Base-by-base conservation (phyloP, 1,140 invertebrate species). In the Leptopilina clavipes region DNA sequence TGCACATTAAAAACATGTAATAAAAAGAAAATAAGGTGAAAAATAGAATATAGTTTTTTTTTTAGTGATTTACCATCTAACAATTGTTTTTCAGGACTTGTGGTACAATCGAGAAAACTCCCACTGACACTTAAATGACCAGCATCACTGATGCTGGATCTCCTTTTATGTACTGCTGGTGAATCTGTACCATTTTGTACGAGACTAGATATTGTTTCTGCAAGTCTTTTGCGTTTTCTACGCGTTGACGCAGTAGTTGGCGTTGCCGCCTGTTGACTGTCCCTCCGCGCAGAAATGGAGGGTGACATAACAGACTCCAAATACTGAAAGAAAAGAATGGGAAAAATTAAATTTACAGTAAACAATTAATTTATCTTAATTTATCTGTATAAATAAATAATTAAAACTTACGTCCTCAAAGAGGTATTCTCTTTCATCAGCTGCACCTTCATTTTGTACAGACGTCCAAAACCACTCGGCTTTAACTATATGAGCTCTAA, bases 381-480 rank as follows among this genome's bases (percentile, higher is more conserved):
- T n/a, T n/a, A n/a, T n/a, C n/a, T n/a, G n/a, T n/a, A n/a, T n/a
- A n/a, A n/a, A n/a, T n/a, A 9, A 40, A 40, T 40, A 70, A 25
- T 9, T 52, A 12, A 14, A 14, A 17, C 84, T 87, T 83, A 96
- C 95, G 89, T 96, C 94, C 91, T 95, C 94, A 83, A 96, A 96
- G 17, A 96, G 91, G 90, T 97, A 98, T 76, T 97, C 94, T 82
- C 94, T 94, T 88, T 99, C 98, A 85, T 96, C 94, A 54, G 96
- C 96, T 87, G 97, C 96, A 79, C 95, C 95, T 83, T 97, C 96
- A 91, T 98, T 98, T 90, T 99, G 97, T 72, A 99, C 96, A 52
- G 97, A 97, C 0, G 94, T 95, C 97, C 98, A 99, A 90, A 99
- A 99, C 98, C 98, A 99, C 91, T 98, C 96, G 18, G 95, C 95